These are phyloP conservation scores for Chromobotia macracanthus DNA, from an alignment of 2,797 vertebrate species.

Conservation along the genomic window DNA sequence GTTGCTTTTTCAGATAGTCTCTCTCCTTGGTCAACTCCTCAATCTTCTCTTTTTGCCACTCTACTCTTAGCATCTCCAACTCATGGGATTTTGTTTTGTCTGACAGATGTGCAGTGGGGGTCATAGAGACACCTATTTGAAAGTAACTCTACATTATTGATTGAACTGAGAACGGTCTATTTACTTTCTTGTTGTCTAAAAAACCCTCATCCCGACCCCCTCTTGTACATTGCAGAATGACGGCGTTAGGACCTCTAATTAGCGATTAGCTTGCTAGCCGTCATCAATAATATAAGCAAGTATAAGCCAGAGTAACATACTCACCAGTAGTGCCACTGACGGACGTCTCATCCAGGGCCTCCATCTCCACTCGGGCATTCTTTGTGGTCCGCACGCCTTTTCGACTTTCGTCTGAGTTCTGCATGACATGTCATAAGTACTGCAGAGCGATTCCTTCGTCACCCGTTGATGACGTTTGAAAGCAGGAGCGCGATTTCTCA, in stretches of 20 bases:
- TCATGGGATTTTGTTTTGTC: conserved; percentile 1
- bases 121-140: too few relatives aligned
- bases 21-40: too few relatives aligned
- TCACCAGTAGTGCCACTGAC: not conserved
- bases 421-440: too few relatives aligned
- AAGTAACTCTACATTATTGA: too few relatives aligned
- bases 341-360: not conserved
- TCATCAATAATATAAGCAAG: not conserved
- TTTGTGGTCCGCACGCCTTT: not conserved
- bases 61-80: conserved; percentile 1
- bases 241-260: too few relatives aligned
- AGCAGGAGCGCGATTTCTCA: conserved; percentile 6
- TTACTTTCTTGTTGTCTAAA: conserved; percentile 1
- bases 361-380: conserved; percentile 1
- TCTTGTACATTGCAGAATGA: too few relatives aligned
- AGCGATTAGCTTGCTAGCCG: not conserved
- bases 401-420: not conserved
- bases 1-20: not conserved
- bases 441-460: too few relatives aligned
- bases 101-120: not conserved
- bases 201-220: not conserved
- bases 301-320: conserved; percentile 6
- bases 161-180: not conserved
- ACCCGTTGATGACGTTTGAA: conserved; percentile 17
- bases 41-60: conserved; percentile 7